Base-by-base conservation (phyloP, 2,888 invertebrate genomes). In the Platypus cylindrus region DNA sequence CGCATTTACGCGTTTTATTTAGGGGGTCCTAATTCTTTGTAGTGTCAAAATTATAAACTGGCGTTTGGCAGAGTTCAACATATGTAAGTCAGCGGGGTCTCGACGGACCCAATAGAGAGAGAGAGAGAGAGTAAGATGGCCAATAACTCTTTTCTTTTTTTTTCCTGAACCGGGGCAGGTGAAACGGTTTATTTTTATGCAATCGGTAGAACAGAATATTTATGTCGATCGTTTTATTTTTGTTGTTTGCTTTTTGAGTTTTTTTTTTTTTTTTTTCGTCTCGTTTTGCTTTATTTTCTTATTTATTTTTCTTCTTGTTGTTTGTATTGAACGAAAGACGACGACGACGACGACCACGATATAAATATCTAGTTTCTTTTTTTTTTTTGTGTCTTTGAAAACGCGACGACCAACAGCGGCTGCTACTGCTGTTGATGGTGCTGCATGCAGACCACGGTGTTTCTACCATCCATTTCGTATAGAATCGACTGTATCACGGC, bases 11-110 rank as follows among this genome's bases (percentile, higher is more conserved):
- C 29, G 31, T 35, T 24, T n/a, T 36, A 40, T 40, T 40, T 40
- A 40, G 31, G 39, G 36, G 39, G 20, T 34, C 36, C 32, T 23
- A 27, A 34, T 31, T 34, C 37, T 37, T 41, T 42, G 44, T 42
- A 43, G 49, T 48, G 51, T 51, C 49, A 50, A 49, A 48, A 49
- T 48, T 45, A 47, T 45, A 47, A 51, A 41, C 46, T 47, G 48
- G 44, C 45, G 44, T 48, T 48, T 45, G 48, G 42, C 45, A 44
- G 45, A 48, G 44, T 45, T 45, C 44, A 47, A 51, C 51, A 51
- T 48, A 43, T 51, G 51, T 51, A 49, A 49, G 44, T 30, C 51
- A 47, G 49, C 51, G 49, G 51, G 51, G 45, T 39, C 34, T 22
- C 36, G 32, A 30, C 39, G n/a, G n/a, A n/a, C n/a, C n/a, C n/a